Conservation (phyloP, 2,113 vertebrate genomes). For the Ochotona princeps region DNA sequence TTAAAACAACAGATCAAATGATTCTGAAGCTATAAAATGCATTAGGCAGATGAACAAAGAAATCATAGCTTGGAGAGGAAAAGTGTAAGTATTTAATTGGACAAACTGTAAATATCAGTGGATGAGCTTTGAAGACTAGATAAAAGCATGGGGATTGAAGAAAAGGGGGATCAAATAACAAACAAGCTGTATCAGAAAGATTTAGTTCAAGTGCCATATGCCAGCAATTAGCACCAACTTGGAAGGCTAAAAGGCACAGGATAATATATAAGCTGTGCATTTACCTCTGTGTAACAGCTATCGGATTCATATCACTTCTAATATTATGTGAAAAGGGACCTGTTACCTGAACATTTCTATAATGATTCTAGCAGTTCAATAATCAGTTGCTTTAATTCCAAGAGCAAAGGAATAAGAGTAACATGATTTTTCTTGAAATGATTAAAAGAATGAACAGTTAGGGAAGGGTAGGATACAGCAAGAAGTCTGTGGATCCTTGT, state of each 20-base stretch:
- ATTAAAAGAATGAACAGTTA: not conserved
- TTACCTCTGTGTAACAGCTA: not conserved
- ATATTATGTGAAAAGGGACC: not conserved
- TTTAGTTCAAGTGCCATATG: not conserved
- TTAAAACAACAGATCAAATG: not conserved
- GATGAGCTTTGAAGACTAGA: not conserved
- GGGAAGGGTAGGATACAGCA: not conserved
- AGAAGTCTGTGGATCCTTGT: not conserved
- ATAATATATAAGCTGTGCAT: not conserved
- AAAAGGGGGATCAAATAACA: not conserved
- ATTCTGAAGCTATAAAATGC: constrained; percentile 9
- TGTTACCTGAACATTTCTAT: not conserved
- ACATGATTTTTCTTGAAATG: not conserved
- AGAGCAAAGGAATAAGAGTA: not conserved
- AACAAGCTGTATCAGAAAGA: not conserved
- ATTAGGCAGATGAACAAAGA: not conserved
- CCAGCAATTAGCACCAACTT: not conserved
- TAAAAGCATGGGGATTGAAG: not conserved
- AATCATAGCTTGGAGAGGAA: not conserved
- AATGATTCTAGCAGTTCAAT: not conserved
- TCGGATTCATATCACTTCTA: not conserved
- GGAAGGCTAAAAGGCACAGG: not conserved
- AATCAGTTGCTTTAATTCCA: not conserved
- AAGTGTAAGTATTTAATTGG: not conserved
- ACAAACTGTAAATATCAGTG: not conserved